A percentile compares a stretch with the other conserved stretches of the same genome.
Conservation (phyloP, 2,113 vertebrate species). For the Electrona antarctica region DNA sequence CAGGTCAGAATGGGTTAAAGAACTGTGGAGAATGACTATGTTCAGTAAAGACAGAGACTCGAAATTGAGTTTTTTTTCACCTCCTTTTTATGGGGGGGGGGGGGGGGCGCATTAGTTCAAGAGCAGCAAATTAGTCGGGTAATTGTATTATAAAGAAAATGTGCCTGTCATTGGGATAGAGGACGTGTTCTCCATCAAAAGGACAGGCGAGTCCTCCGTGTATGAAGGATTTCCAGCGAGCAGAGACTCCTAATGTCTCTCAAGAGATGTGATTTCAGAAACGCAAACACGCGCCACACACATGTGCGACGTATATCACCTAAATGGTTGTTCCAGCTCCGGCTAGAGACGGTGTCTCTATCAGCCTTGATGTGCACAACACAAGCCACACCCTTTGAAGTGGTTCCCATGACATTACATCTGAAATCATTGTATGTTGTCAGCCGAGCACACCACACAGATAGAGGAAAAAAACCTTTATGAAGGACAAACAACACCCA, state of each 20-base stretch:
- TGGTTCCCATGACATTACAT: background rate
- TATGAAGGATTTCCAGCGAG: constrained; percentile 23
- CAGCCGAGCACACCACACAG: too few relatives aligned
- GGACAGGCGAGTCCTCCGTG: constrained; percentile 19
- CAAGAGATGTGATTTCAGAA: background rate
- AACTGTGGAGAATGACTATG: constrained; percentile 1
- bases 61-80: too few relatives aligned
- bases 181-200: constrained; percentile 35
- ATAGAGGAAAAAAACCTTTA: too few relatives aligned
- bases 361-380: background rate
- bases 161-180: constrained; percentile 13
- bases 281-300: background rate
- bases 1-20: too few relatives aligned
- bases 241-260: constrained; percentile 11
- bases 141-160: constrained; percentile 31
- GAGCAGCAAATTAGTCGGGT: constrained; percentile 18
- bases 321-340: background rate
- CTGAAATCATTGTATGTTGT: background rate
- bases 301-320: background rate
- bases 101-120: background rate
- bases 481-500: too few relatives aligned
- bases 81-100: background rate
- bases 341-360: background rate
- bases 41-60: background rate
- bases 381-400: background rate